phyloP scores from a whole-genome alignment of 1,140 invertebrate genomes.

The Drosophila carrolli region DNA sequence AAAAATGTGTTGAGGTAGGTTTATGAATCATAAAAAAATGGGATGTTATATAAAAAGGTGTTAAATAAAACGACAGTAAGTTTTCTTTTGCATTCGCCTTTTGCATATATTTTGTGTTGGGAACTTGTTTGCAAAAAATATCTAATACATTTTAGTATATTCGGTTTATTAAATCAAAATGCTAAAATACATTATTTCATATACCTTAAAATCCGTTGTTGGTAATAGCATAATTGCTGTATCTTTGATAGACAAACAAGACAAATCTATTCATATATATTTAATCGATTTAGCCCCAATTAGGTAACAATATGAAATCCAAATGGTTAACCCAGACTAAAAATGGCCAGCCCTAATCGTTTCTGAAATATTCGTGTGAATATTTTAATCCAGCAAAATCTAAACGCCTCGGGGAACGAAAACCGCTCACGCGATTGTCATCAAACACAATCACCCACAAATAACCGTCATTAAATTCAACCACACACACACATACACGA shows the following conservation, averaged over 20 bases:
- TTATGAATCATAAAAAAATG: background rate
- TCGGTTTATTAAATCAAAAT: too few relatives aligned
- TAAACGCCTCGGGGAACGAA: slow-evolving; percentile 3
- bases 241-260: background rate
- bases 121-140: too few relatives aligned
- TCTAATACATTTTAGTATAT: too few relatives aligned
- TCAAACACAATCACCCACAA: slow-evolving; percentile 60
- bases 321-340: slow-evolving; percentile 1
- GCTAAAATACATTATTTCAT: too few relatives aligned
- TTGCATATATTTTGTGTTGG: too few relatives aligned
- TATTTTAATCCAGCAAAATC: slow-evolving; percentile 37
- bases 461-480: slow-evolving; percentile 74
- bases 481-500: slow-evolving; percentile 27
- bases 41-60: background rate
- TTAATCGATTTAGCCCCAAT: slow-evolving; percentile 16
- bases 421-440: slow-evolving; percentile 50
- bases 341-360: slow-evolving; percentile 14
- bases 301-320: slow-evolving; percentile 17
- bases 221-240: too few relatives aligned
- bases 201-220: too few relatives aligned
- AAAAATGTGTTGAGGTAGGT: slow-evolving; percentile 10
- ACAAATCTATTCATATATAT: background rate
- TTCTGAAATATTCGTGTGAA: slow-evolving; percentile 40
- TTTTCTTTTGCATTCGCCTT: too few relatives aligned
- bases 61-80: too few relatives aligned